These are phyloP conservation scores for Oenanthe melanoleuca DNA, from an alignment of 2,113 vertebrate genomes.

Conservation along the genomic window DNA sequence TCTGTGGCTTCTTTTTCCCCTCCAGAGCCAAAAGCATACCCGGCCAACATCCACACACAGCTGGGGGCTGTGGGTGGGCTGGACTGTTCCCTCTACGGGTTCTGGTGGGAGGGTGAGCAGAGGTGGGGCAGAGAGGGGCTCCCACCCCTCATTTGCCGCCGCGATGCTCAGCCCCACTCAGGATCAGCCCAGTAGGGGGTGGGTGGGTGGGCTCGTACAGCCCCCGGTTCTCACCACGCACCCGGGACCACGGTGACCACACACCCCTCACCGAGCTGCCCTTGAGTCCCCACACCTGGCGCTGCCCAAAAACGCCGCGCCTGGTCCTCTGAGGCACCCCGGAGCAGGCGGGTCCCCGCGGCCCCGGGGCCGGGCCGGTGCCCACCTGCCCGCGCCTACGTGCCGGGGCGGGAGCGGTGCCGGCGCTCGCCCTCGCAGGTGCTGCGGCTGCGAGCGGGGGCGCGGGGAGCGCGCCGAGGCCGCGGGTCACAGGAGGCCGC, in stretches of 20 bases:
- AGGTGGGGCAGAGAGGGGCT: background rate
- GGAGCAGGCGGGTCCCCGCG: background rate
- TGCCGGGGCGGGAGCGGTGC: background rate
- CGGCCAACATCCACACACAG: rapidly evolving
- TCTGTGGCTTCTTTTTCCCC: rapidly evolving
- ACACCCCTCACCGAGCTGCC: background rate
- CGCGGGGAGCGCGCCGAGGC: background rate
- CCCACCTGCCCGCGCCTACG: background rate
- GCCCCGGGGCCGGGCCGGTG: background rate
- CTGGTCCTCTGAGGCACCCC: background rate
- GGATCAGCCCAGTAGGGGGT: rapidly evolving
- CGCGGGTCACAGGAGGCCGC: constrained; percentile 28
- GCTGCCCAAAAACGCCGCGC: rapidly evolving
- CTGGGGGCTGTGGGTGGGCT: background rate
- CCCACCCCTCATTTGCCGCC: background rate
- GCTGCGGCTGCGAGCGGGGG: background rate
- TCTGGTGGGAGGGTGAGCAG: background rate
- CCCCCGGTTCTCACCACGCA: rapidly evolving
- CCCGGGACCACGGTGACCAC: rapidly evolving
- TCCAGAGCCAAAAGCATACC: background rate
- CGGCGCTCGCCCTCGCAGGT: background rate
- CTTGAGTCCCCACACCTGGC: no score
- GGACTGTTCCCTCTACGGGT: rapidly evolving
- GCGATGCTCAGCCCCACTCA: background rate
- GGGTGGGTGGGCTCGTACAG: background rate